phyloP scores from a whole-genome alignment of 2,113 vertebrate genomes.

The Origma solitaria region DNA sequence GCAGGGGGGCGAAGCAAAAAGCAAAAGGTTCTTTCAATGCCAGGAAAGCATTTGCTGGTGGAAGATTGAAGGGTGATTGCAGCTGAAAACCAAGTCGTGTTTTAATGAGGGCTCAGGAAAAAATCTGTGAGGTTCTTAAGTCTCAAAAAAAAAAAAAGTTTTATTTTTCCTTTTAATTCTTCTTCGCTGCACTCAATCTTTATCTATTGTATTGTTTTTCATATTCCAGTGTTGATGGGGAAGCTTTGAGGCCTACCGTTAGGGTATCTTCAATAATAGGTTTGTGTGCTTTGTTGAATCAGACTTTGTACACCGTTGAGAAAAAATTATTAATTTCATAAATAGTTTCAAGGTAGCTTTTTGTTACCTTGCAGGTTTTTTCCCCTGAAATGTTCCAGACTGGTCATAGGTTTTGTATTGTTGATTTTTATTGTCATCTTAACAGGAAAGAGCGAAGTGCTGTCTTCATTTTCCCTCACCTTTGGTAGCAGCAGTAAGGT shows the following conservation, averaged over 20 bases:
- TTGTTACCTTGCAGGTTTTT: neutral
- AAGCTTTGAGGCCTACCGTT: neutral
- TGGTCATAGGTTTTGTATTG: neutral
- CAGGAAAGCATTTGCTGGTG: neutral
- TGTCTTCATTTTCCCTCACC: neutral
- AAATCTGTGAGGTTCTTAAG: neutral
- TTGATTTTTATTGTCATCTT: neutral
- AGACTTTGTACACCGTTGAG: neutral
- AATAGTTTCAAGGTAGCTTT: neutral
- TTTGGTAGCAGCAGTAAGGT: neutral
- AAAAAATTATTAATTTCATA: neutral
- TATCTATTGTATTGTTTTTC: neutral
- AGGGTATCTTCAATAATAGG: neutral
- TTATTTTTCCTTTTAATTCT: neutral
- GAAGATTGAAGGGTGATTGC: neutral
- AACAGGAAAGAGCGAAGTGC: neutral
- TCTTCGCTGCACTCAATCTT: neutral
- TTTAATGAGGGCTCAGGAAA: neutral
- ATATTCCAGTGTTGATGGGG: neutral
- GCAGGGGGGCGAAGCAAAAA: slow-evolving; percentile 10
- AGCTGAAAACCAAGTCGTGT: neutral
- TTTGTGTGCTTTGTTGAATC: neutral
- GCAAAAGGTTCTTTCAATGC: neutral
- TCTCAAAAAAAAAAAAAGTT: neutral
- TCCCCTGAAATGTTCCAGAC: neutral